A percentile compares a stretch with the other conserved stretches of the same genome.
Evolutionary conservation across 23 tunicate species (phyloP).

Genomic region (Halocynthia aurantium): DNA sequence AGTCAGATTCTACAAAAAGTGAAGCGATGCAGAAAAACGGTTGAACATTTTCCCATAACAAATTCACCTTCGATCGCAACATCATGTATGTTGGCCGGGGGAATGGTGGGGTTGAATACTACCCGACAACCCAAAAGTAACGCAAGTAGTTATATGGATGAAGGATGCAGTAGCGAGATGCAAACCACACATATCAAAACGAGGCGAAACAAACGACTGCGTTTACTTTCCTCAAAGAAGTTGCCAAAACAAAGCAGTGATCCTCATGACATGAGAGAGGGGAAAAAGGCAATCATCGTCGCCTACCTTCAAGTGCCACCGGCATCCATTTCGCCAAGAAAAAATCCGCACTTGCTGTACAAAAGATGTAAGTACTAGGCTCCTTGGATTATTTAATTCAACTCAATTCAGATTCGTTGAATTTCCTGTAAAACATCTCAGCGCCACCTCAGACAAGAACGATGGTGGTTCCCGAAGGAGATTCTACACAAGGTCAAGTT

Average conservation of each 20-base stretch:
- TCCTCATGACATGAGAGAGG: constrained; percentile 3
- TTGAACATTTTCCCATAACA: constrained; percentile 58
- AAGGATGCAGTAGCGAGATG: no score
- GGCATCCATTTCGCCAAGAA: constrained; percentile 17
- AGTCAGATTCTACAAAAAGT: constrained; percentile 42
- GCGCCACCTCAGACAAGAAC: constrained; percentile 31
- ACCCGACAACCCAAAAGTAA: no score
- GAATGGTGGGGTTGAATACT: no score
- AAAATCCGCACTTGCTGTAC: constrained; percentile 9
- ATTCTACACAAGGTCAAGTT: neutral
- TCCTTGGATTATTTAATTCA: neutral
- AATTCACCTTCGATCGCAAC: constrained; percentile 2
- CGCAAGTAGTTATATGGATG: no score
- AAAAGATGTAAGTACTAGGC: constrained; percentile 16
- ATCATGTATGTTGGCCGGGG: neutral
- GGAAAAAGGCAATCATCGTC: constrained; percentile 21
- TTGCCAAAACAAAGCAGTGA: no score
- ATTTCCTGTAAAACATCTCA: neutral
- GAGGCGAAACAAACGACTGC: no score
- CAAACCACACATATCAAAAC: no score
- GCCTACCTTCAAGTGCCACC: constrained; percentile 25
- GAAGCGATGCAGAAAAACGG: constrained; percentile 69
- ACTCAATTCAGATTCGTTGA: neutral
- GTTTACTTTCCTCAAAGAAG: no score
- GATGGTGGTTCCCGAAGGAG: constrained; percentile 10